Evolutionary conservation across 2,797 vertebrate genomes (phyloP), one percentile per base, ranked within the genome.

Genomic region (Leptoclinus maculatus): DNA sequence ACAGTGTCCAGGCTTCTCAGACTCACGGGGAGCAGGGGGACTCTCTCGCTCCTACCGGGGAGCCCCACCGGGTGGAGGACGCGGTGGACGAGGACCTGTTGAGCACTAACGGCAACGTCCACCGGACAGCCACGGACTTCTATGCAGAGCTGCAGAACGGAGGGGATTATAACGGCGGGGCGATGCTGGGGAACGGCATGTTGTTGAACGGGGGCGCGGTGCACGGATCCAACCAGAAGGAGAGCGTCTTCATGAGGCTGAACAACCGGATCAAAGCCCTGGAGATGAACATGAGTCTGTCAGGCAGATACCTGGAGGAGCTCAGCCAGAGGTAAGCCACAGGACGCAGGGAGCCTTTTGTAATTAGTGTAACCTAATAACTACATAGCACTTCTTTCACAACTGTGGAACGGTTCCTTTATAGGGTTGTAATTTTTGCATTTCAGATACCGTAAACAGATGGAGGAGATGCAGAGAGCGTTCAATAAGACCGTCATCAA

Each of bases 401-500:
- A 32, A 32, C 29, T 32, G 29, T 32, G 6, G 13, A 47, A 29
- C 11, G 10, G 53, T 49, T n/a, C 5, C 3, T 62, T n/a, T 4
- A 68, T 1, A 36, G 9, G 11, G 19, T 16, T 41, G 8, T 78
- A 27, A 21, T 69, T 78, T 23, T 57, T 78, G 25, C 1, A 1
- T 71, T 60, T 51, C 83, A 99, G 98, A 86, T 99, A 99, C 78
- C 97, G 98, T 67, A 99, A 99, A 89, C 98, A 99, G 94, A 99
- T 99, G 98, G 98, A 99, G 86, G 98, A 99, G 95, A 99, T 99
- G 98, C 98, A 99, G 90, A 96, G 95, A 89, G 98, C 98, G 12
- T 99, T 99, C 86, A 99, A 99, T 89, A 99, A 99, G 93, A 99
- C 98, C 82, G 97, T 99, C 93, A 96, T 99, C 89, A 99, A 99